These are phyloP conservation scores for Sebastolobus altivelis DNA, from an alignment of 2,797 vertebrate species.

Conservation along the genomic window DNA sequence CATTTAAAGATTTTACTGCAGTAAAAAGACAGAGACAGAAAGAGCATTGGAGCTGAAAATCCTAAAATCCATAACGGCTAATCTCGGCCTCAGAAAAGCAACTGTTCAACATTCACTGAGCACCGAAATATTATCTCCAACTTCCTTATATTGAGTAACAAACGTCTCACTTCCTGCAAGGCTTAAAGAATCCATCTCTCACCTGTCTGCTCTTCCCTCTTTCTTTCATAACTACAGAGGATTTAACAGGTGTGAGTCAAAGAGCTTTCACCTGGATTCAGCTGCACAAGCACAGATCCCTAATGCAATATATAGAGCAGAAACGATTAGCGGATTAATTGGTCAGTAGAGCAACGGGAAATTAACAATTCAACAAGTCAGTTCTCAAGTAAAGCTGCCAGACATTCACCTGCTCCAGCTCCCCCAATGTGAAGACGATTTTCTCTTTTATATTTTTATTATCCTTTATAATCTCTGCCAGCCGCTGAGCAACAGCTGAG, in stretches of 20 bases:
- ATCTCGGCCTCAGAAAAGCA: conserved; percentile 38
- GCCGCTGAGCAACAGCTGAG: too few species aligned
- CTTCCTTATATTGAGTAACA: conserved; percentile 11
- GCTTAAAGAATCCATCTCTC: background rate
- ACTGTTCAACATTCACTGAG: conserved; percentile 13
- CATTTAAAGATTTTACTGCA: conserved; percentile 15
- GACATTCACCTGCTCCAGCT: background rate
- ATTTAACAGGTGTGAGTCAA: conserved; percentile 2
- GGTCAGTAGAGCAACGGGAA: background rate
- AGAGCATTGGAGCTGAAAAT: background rate
- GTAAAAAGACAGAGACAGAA: background rate
- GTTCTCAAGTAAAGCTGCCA: background rate
- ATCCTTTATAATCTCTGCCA: too few species aligned
- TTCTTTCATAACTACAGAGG: background rate
- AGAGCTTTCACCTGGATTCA: background rate
- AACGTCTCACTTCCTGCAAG: background rate
- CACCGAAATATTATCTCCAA: conserved; percentile 16
- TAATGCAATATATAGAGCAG: background rate
- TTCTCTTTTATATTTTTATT: too few species aligned
- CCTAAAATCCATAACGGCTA: conserved; percentile 26
- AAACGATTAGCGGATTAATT: background rate
- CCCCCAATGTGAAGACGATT: too few species aligned
- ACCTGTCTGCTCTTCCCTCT: background rate
- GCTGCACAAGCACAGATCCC: background rate
- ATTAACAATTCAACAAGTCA: background rate